Evolutionary conservation across 1,140 invertebrate species (phyloP).

Genomic region (Frieseomelitta varia): DNA sequence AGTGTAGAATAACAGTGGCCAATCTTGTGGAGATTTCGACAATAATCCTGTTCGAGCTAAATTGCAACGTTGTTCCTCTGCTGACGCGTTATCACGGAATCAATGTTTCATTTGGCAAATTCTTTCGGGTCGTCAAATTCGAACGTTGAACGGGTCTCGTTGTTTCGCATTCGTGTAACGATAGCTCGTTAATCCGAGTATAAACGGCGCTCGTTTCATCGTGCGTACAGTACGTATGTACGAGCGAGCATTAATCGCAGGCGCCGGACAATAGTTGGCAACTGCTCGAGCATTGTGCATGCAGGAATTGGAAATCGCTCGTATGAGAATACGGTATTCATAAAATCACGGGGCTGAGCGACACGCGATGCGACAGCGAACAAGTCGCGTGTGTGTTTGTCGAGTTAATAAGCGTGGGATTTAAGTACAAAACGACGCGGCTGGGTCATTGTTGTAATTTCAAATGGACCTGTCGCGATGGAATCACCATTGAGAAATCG

Average conservation of each 20-base stretch:
- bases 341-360: too few relatives aligned
- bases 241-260: not conserved
- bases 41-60: too few relatives aligned
- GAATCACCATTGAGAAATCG: not conserved
- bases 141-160: not conserved
- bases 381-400: not conserved
- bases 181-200: not conserved
- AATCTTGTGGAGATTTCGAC: too few relatives aligned
- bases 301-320: constrained; percentile 3
- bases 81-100: too few relatives aligned
- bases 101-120: too few relatives aligned
- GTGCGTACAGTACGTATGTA: too few relatives aligned
- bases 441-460: not conserved
- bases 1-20: too few relatives aligned
- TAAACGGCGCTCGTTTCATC: not conserved
- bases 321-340: not conserved
- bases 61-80: too few relatives aligned
- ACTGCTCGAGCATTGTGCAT: not conserved
- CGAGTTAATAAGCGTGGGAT: not conserved
- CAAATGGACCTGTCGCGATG: not conserved
- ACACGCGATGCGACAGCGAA: not conserved
- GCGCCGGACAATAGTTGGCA: not conserved
- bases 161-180: not conserved
- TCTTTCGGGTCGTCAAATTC: not conserved
- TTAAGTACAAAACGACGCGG: not conserved